These are phyloP conservation scores for Diuraphis noxia DNA, from an alignment of 1,140 invertebrate species.

Conservation along the genomic window DNA sequence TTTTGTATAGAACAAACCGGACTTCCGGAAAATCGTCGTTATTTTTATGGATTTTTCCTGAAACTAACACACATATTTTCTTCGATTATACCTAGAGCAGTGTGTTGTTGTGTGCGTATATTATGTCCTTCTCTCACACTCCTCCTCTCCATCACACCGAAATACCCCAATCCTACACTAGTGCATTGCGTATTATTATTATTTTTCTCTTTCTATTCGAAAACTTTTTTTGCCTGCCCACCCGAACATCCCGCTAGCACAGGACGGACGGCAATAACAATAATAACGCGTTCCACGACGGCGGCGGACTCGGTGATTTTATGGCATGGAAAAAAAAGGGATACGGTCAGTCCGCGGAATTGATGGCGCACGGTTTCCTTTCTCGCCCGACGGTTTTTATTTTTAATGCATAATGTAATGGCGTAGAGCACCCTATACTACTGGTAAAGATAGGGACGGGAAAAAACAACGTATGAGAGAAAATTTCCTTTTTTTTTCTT, in stretches of 20 bases:
- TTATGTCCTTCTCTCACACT: not conserved
- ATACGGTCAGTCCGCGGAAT: constrained; percentile 49
- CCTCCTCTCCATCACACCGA: not conserved
- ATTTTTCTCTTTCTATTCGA: not conserved
- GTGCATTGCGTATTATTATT: not conserved
- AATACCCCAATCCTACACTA: not conserved
- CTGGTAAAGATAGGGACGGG: not conserved
- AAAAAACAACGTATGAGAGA: constrained; percentile 41
- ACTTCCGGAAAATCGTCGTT: constrained; percentile 15
- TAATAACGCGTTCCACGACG: constrained; percentile 43
- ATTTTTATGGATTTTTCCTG: not conserved
- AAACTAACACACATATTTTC: constrained; percentile 11
- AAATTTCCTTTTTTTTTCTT: constrained; percentile 18
- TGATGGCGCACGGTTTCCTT: constrained; percentile 50
- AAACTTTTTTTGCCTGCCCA: constrained; percentile 39
- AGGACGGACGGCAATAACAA: constrained; percentile 36
- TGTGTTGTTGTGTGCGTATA: not conserved
- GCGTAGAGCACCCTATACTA: constrained; percentile 16
- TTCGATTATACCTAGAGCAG: constrained; percentile 27
- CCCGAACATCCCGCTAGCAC: not conserved
- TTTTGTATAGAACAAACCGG: not conserved
- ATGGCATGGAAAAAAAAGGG: constrained; percentile 52
- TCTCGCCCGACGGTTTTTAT: constrained; percentile 46
- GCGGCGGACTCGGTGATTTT: constrained; percentile 49
- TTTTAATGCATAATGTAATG: constrained; percentile 54